phyloP scores from a whole-genome alignment of 2,797 vertebrate genomes.

The Falco naumanni region DNA sequence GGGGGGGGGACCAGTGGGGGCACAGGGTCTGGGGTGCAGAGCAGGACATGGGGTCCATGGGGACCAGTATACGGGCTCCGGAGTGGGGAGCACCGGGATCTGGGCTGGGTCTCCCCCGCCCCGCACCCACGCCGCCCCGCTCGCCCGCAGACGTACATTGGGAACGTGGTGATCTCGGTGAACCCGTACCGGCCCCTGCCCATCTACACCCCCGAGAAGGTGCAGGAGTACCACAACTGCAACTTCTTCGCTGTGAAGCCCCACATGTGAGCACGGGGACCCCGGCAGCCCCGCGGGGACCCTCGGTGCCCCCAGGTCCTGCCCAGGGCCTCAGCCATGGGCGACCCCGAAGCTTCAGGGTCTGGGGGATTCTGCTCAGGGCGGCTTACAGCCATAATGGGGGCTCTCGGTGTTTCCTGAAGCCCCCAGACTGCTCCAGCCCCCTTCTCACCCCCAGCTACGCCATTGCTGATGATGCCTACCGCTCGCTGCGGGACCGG shows the following conservation, averaged over 20 bases:
- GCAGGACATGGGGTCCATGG: not conserved
- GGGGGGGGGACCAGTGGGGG: too few relatives aligned
- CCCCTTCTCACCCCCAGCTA: slow-evolving; percentile 63
- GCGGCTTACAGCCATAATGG: accelerated
- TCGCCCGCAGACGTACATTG: slow-evolving; percentile 76
- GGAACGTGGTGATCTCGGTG: slow-evolving; percentile 80
- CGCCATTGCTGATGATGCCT: slow-evolving; percentile 80
- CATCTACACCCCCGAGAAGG: slow-evolving; percentile 77
- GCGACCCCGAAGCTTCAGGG: accelerated
- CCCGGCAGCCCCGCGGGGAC: accelerated
- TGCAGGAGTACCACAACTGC: slow-evolving; percentile 75
- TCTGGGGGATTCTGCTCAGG: not conserved
- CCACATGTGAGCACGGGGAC: slow-evolving; percentile 76
- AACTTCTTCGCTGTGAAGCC: slow-evolving; percentile 80
- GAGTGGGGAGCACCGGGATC: not conserved
- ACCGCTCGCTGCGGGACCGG: slow-evolving; percentile 75
- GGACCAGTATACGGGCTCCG: too few relatives aligned
- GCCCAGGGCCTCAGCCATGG: accelerated
- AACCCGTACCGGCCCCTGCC: slow-evolving; percentile 78
- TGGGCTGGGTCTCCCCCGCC: too few relatives aligned
- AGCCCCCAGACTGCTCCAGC: not conserved
- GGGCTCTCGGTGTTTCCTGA: accelerated
- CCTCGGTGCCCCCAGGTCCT: not conserved
- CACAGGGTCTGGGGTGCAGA: not conserved
- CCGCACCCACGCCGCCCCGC: accelerated